A percentile compares a stretch with the other conserved stretches of the same genome.
Conservation (phyloP, 2,113 vertebrate genomes). For the Hyla sarda region DNA sequence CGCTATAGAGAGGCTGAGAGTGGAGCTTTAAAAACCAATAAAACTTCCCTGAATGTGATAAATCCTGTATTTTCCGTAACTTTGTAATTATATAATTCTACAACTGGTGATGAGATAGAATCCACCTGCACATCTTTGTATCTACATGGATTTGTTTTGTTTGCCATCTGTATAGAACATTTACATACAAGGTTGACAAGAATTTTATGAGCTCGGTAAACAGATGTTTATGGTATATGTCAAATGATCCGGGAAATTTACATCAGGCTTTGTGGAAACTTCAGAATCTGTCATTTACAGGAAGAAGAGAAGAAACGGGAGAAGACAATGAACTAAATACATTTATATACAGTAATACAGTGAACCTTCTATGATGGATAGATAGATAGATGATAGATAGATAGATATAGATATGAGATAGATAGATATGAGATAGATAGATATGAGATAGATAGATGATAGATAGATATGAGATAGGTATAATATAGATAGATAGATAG, state of each 20-base stretch:
- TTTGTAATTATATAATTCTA: background rate
- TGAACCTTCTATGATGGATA: too few relatives aligned
- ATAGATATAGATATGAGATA: too few relatives aligned
- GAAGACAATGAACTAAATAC: background rate
- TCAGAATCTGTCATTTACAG: conserved; percentile 20
- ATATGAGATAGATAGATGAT: too few relatives aligned
- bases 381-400: too few relatives aligned
- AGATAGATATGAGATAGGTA: too few relatives aligned
- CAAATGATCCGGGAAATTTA: conserved; percentile 32
- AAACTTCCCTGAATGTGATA: background rate
- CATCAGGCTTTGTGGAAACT: background rate
- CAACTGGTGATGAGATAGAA: background rate
- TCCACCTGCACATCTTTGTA: background rate
- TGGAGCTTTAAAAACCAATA: background rate
- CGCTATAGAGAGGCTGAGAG: too few relatives aligned
- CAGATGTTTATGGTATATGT: conserved; percentile 37
- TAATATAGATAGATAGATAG: too few relatives aligned
- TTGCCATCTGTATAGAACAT: conserved; percentile 10
- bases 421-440: too few relatives aligned
- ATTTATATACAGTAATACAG: too few relatives aligned
- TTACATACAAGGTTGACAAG: conserved; percentile 13
- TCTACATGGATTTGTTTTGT: background rate
- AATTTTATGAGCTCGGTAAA: background rate
- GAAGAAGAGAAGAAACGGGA: background rate
- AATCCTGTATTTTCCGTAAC: background rate